Percentiles rank a stretch among this genome's conserved stretches.
Evolutionary conservation across 2,888 invertebrate species (phyloP).

Genomic region (Meliscaeva auricollis): DNA sequence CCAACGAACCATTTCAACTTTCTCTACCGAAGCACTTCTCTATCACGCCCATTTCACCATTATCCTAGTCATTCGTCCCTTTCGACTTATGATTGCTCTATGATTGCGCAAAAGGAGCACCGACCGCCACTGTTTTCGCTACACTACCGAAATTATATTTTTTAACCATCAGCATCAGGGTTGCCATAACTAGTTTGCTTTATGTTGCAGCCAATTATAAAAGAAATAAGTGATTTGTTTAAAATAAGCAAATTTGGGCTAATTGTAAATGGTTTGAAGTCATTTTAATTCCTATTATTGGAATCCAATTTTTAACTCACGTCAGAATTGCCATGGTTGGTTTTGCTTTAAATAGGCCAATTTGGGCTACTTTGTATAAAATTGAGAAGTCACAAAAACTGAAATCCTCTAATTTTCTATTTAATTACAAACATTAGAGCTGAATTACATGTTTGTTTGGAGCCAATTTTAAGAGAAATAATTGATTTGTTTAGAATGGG

Average conservation of each 20-base stretch:
- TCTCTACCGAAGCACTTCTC: slow-evolving; percentile 39
- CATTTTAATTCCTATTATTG: too few species aligned
- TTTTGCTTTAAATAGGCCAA: too few species aligned
- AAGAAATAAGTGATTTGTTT: background rate
- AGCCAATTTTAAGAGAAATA: too few species aligned
- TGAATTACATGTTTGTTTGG: too few species aligned
- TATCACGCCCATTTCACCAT: slow-evolving; percentile 51
- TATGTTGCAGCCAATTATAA: background rate
- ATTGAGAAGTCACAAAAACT: too few species aligned
- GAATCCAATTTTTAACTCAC: too few species aligned
- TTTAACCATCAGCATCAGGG: background rate
- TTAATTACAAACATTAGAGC: too few species aligned
- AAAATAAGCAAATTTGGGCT: background rate
- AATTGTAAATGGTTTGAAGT: too few species aligned
- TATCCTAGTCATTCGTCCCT: slow-evolving; percentile 74
- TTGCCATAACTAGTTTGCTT: background rate
- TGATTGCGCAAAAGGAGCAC: slow-evolving; percentile 72
- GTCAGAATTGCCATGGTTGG: too few species aligned
- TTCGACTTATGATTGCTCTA: slow-evolving; percentile 76
- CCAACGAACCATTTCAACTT: slow-evolving; percentile 66
- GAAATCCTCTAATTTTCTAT: too few species aligned
- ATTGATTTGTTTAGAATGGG: too few species aligned
- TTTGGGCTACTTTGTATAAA: too few species aligned
- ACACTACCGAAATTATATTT: slow-evolving; percentile 29
- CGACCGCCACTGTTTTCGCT: slow-evolving; percentile 36